phyloP scores from a whole-genome alignment of 1,140 invertebrate genomes.

The Trichoplusia ni region DNA sequence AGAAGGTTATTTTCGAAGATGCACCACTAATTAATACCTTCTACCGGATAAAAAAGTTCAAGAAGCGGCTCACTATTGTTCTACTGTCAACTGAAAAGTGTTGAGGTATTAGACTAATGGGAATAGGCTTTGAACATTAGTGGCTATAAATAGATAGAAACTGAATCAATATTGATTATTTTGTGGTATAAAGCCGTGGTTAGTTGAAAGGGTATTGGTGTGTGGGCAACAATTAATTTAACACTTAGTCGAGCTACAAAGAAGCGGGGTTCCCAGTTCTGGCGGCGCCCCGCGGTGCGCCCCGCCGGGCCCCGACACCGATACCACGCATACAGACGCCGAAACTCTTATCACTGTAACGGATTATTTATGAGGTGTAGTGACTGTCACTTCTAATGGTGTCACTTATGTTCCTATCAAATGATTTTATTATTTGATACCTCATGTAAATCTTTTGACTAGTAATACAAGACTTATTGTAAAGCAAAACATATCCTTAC shows the following conservation, averaged over 20 bases:
- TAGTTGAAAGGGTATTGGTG: constrained; percentile 28
- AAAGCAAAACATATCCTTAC: too few species aligned
- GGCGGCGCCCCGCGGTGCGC: constrained; percentile 38
- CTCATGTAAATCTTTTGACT: background rate
- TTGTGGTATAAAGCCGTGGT: constrained; percentile 17
- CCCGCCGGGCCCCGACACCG: constrained; percentile 40
- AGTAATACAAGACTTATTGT: too few species aligned
- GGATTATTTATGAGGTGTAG: constrained; percentile 39
- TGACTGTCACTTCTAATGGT: constrained; percentile 44
- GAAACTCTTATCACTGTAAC: constrained; percentile 49
- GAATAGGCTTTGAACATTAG: constrained; percentile 24
- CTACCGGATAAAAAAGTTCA: constrained; percentile 60
- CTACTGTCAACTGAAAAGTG: constrained; percentile 54
- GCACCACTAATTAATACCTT: constrained; percentile 76
- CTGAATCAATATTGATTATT: constrained; percentile 25
- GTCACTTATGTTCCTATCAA: constrained; percentile 4
- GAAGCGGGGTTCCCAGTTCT: constrained; percentile 32
- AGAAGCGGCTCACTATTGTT: constrained; percentile 63
- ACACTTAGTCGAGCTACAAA: constrained; percentile 54
- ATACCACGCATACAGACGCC: constrained; percentile 52
- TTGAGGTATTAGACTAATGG: constrained; percentile 31
- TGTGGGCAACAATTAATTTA: constrained; percentile 66
- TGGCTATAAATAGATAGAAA: constrained; percentile 13
- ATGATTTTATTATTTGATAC: background rate
- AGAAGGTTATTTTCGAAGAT: constrained; percentile 74